Percentiles rank a stretch among this genome's conserved stretches.
Evolutionary conservation across 1,140 invertebrate species (phyloP).

Genomic region (Calliphora vicina): DNA sequence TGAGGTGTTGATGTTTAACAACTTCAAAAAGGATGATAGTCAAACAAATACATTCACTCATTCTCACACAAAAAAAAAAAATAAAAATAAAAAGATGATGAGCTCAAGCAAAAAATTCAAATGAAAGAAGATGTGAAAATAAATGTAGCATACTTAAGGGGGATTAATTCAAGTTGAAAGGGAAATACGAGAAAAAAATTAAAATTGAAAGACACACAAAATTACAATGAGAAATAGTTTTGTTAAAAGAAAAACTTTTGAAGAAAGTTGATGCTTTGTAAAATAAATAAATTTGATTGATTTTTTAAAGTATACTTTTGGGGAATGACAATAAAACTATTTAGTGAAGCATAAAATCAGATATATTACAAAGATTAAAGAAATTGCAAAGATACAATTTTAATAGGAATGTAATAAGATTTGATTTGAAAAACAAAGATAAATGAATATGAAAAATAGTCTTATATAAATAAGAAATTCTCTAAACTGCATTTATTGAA

Average conservation of each 20-base stretch:
- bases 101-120: neutral
- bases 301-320: neutral
- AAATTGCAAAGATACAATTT: no score
- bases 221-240: neutral
- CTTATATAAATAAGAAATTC: no score
- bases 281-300: conserved; percentile 7
- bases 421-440: no score
- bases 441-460: no score
- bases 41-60: neutral
- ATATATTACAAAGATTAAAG: neutral
- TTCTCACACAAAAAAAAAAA: no score
- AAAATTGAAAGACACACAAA: neutral
- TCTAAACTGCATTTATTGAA: no score
- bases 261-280: neutral
- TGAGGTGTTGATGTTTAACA: conserved; percentile 16
- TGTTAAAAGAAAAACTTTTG: neutral
- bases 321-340: neutral
- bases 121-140: neutral
- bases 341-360: neutral
- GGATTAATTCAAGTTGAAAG: neutral
- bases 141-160: conserved; percentile 1
- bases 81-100: neutral
- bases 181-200: neutral
- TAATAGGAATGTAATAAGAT: no score
- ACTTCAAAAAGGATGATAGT: conserved; percentile 15